Base-by-base conservation (phyloP, 2,888 invertebrate species). In the Thereva nobilitata region DNA sequence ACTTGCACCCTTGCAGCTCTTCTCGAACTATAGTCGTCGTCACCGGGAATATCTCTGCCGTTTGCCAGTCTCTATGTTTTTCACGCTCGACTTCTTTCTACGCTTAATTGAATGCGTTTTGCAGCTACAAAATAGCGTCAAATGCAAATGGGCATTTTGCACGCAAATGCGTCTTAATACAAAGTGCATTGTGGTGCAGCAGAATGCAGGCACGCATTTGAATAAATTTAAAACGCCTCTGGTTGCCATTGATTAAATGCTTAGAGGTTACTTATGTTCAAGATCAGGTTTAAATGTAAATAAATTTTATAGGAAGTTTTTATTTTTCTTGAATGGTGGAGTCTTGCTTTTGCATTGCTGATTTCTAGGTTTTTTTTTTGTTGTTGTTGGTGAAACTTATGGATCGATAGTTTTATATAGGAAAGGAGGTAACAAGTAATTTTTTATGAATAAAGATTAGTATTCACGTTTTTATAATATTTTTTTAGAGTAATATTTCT, bases 21-120 rank as follows among this genome's bases (percentile, higher is more conserved):
- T 12, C 3, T 12, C 7, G 49, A 9, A 1, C 12, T 12, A 9
- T 12, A 9, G n/a, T 12, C 49, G 9, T 8, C n/a, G 7, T 7
- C 12, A 2, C 2, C 9, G 49, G 1, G 6, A 9, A n/a, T 41
- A 56, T 35, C 12, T 44, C 38, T 53, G 64, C 42, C 6, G 23
- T 34, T 37, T 9, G 35, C 23, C 37, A 23, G 44, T 50, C 44
- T 8, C 41, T 47, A 52, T 23, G 64, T 35, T 63, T 55, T 59
- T 68, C 57, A 66, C 64, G 66, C 57, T 68, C 55, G 57, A 66
- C 68, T 68, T 66, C 66, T 56, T 68, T 68, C 56, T 54, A 47
- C 56, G 44, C 56, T 53, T 66, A 68, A 68, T 68, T 68, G 68
- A 68, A 68, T 66, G 68, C 68, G 66, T 68, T 68, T 68, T 68